Evolutionary conservation across 2,797 vertebrate species (phyloP).

Genomic region (Somateria mollissima): DNA sequence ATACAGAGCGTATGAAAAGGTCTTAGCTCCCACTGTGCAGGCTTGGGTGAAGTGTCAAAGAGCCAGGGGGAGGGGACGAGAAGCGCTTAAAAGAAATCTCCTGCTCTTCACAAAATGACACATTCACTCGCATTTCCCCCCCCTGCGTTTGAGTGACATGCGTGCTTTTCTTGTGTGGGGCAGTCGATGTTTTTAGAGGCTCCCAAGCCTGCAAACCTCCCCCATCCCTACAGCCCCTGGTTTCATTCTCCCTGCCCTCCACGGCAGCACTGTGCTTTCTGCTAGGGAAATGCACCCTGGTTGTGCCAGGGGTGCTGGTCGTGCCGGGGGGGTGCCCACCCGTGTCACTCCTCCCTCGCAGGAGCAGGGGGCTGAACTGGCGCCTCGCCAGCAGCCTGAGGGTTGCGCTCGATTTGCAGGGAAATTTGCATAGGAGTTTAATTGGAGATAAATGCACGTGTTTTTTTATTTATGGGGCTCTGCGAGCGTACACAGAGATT

Average conservation of each 20-base stretch:
- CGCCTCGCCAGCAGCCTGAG: constrained; percentile 34
- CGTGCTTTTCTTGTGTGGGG: not conserved
- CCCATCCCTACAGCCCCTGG: not conserved
- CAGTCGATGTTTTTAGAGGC: accelerated
- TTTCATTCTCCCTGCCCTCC: not conserved
- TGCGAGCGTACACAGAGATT: constrained; percentile 29
- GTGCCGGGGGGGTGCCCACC: not conserved
- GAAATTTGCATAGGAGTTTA: constrained; percentile 65
- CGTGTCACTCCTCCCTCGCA: not conserved
- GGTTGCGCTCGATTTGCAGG: constrained; percentile 62
- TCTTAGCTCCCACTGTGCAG: constrained; percentile 9
- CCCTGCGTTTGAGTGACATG: not conserved
- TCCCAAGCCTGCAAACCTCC: not conserved
- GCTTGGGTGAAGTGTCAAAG: not conserved
- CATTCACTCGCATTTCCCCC: not conserved
- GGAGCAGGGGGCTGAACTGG: constrained; percentile 9
- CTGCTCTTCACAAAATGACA: not conserved
- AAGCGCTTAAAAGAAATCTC: not conserved
- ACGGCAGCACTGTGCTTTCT: not conserved
- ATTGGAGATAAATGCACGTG: constrained; percentile 65
- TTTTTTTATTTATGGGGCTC: constrained; percentile 64
- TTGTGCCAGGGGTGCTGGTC: not conserved
- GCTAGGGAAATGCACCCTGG: not conserved
- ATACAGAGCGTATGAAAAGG: constrained; percentile 1
- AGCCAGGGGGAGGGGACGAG: not conserved